These are phyloP conservation scores for Ruditapes philippinarum DNA, from an alignment of 1,140 invertebrate species.

Conservation along the genomic window DNA sequence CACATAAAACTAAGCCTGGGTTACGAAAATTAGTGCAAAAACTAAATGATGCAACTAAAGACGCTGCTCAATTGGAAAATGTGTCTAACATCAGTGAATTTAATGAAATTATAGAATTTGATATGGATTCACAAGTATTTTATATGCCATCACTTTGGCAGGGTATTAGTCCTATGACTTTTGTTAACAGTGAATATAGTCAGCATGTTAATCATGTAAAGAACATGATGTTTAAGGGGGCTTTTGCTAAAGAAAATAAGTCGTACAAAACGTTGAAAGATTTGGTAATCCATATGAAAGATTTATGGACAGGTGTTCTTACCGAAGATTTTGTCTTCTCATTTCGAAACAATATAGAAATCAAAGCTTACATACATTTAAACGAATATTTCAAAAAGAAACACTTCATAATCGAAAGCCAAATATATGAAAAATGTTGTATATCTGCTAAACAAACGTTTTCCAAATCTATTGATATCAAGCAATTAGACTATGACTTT, in stretches of 20 bases:
- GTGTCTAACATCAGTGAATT: background rate
- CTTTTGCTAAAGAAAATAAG: background rate
- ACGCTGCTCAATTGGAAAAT: slow-evolving; percentile 1
- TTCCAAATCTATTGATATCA: background rate
- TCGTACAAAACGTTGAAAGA: background rate
- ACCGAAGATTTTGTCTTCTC: background rate
- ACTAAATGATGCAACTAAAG: slow-evolving; percentile 16
- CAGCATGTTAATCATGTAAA: background rate
- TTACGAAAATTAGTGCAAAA: background rate
- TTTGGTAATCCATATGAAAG: background rate
- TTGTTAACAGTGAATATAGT: background rate
- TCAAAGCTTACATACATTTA: background rate
- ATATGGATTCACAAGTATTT: background rate
- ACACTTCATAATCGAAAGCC: background rate
- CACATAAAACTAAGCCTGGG: background rate
- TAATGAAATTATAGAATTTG: background rate
- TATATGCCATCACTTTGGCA: background rate
- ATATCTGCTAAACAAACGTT: background rate
- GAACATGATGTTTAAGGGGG: background rate
- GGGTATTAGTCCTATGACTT: background rate
- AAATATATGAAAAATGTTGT: background rate
- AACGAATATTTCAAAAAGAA: background rate
- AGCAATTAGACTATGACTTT: background rate
- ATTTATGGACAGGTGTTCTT: slow-evolving; percentile 22
- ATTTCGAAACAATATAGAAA: background rate